phyloP scores from a whole-genome alignment of 2,797 vertebrate genomes.

The Peromyscus melanophrys region DNA sequence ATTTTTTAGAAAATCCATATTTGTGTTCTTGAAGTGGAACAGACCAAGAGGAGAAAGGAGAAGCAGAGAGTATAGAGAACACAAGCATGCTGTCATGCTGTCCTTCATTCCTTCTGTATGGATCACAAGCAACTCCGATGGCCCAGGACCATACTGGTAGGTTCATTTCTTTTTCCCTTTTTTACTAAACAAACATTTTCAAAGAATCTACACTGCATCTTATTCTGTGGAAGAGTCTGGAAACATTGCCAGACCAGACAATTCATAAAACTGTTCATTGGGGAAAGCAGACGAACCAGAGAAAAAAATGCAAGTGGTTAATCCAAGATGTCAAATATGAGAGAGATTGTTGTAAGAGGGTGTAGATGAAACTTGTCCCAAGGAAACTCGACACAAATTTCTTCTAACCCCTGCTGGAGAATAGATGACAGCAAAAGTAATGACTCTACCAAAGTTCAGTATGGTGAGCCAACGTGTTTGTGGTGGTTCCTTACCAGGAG shows the following conservation, averaged over 20 bases:
- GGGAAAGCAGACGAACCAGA: not conserved
- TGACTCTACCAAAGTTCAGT: not conserved
- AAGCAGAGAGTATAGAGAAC: too few relatives aligned
- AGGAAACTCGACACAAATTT: not conserved
- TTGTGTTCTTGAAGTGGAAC: not conserved
- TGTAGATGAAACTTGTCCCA: not conserved
- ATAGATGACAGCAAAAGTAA: not conserved
- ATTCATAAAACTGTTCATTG: not conserved
- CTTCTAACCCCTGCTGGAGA: not conserved
- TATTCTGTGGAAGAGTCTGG: not conserved
- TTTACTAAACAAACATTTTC: not conserved
- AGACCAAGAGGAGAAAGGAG: not conserved
- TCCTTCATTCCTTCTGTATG: not conserved
- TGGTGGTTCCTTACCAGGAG: not conserved
- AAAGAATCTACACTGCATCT: not conserved
- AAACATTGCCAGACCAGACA: not conserved
- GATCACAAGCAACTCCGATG: not conserved
- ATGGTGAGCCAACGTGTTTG: not conserved
- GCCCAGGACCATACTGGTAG: not conserved
- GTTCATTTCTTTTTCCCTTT: not conserved
- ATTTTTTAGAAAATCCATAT: not conserved
- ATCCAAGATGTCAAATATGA: not conserved
- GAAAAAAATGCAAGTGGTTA: not conserved
- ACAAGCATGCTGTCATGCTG: fast-evolving
- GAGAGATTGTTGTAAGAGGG: not conserved